Evolutionary conservation across 2,797 vertebrate genomes (phyloP).

Genomic region (Mionectes olivaceus): DNA sequence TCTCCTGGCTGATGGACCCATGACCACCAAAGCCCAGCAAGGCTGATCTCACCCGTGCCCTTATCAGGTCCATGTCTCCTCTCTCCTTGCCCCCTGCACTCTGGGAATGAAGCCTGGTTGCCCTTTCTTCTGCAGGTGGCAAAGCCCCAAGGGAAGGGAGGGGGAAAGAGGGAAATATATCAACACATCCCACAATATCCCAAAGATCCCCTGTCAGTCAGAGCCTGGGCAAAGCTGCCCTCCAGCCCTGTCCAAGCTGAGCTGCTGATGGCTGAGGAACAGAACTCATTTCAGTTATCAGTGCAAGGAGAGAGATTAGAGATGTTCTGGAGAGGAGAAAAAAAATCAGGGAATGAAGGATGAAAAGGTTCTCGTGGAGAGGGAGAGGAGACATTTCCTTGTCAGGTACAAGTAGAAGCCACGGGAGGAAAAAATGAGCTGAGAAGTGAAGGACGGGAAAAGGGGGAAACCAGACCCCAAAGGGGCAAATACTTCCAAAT

Average conservation of each 20-base stretch:
- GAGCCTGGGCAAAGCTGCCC: neutral
- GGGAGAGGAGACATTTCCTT: neutral
- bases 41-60: neutral
- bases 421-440: neutral
- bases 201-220: neutral
- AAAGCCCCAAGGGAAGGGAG: neutral
- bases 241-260: neutral
- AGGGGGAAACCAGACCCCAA: neutral
- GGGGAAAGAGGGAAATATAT: neutral
- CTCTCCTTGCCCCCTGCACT: neutral
- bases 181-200: neutral
- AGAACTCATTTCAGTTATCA: constrained; percentile 40
- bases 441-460: neutral
- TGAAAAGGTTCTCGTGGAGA: neutral
- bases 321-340: neutral
- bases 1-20: neutral
- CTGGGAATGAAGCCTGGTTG: rapidly evolving
- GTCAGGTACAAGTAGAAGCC: neutral
- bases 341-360: neutral
- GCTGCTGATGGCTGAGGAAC: neutral
- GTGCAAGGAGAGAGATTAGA: neutral
- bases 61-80: neutral
- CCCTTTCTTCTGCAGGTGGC: neutral
- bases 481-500: neutral
- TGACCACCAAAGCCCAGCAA: neutral